Evolutionary conservation across 2,113 vertebrate genomes (phyloP), one percentile per base, ranked within the genome.

Genomic region (Solea solea): DNA sequence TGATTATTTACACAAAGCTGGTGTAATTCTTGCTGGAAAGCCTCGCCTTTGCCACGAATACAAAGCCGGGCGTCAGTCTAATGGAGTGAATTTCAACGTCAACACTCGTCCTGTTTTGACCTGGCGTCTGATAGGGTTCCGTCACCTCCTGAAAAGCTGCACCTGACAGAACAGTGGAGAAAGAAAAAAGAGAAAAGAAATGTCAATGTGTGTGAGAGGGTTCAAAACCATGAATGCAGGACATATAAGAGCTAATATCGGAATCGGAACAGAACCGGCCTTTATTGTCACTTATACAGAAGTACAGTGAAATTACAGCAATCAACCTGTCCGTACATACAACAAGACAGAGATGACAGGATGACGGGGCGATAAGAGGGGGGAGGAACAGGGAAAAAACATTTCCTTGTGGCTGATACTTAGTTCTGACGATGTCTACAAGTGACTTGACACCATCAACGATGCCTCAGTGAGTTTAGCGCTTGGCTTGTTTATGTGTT

Each of bases 1-100:
- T 96, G 95, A 97, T 98, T 98, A 98, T 96, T 97, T 96, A 96
- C 95, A 96, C 96, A 97, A 97, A 95, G 94, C 94, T 92, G 89
- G 90, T 95, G 94, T 97, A 96, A 96, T 97, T 96, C 94, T 21
- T 95, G 93, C 91, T 92, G 93, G 92, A 95, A 96, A 96, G 95
- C 94, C 83, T 93, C 86, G 91, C 93, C 94, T 95, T 92, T 87
- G 95, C 94, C 93, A 85, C 91, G 86, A 93, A 95, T 94, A 95
- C 95, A 94, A 95, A 94, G 93, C 84, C 63, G 63, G 94, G 88
- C 52, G 82, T 89, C 91, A 85, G 88, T 93, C 90, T 91, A 93
- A 92, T 92, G 91, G 93, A 94, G 93, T 92, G 93, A 92, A 95
- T 95, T 95, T 97, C 94, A 21, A 93, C 85, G 90, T 48, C 84